These are phyloP conservation scores for Heliconius hewitsoni DNA, from an alignment of 1,140 invertebrate genomes.

Conservation along the genomic window DNA sequence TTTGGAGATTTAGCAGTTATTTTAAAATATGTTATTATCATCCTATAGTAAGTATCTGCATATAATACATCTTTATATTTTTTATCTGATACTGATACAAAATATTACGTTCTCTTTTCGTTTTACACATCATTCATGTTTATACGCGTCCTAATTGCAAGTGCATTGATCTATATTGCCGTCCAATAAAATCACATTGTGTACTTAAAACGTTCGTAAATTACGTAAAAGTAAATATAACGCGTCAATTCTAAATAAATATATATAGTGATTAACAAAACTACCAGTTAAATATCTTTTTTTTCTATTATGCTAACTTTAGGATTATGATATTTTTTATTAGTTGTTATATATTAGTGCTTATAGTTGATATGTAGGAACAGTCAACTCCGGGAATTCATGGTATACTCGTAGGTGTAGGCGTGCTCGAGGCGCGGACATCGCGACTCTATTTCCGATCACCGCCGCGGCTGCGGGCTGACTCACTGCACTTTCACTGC, in stretches of 20 bases:
- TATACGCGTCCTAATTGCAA: neutral
- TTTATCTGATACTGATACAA: no score
- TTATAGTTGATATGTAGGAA: neutral
- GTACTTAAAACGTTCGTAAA: no score
- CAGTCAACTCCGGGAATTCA: neutral
- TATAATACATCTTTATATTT: no score
- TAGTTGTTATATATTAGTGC: neutral
- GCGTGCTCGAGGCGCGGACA: constrained; percentile 15
- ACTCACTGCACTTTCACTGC: constrained; percentile 75
- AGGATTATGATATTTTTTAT: no score
- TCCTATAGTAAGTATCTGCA: no score
- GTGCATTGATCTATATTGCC: neutral
- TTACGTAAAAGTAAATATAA: neutral
- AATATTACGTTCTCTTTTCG: neutral
- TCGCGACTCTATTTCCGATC: constrained; percentile 58
- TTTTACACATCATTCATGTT: neutral
- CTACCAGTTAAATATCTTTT: neutral
- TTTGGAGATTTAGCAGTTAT: no score
- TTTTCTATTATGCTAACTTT: neutral
- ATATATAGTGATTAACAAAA: neutral
- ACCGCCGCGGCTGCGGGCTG: constrained; percentile 39
- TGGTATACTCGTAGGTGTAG: neutral
- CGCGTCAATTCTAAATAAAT: neutral
- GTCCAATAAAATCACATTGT: no score
- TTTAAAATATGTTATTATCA: no score